These are phyloP conservation scores for Tridacna crocea DNA, from an alignment of 2,888 invertebrate species.

Conservation along the genomic window DNA sequence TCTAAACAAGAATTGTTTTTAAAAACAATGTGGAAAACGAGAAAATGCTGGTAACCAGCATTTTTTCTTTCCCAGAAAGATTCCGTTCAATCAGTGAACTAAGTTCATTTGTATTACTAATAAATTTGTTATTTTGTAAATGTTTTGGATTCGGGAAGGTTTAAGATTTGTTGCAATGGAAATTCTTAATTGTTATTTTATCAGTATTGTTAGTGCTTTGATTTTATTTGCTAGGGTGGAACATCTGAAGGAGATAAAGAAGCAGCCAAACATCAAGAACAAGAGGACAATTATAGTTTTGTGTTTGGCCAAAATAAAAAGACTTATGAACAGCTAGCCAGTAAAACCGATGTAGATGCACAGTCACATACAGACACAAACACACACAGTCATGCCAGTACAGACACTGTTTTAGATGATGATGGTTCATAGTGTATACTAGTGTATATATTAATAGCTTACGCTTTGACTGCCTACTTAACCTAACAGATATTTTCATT, in stretches of 20 bases:
- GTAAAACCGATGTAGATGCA: slow-evolving; percentile 1
- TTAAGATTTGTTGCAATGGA: no score
- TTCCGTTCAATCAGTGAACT: no score
- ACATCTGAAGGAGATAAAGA: slow-evolving; percentile 71
- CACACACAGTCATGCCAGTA: slow-evolving; percentile 4
- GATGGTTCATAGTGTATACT: slow-evolving; percentile 18
- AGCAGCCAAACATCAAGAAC: slow-evolving; percentile 60
- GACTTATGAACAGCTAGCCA: neutral
- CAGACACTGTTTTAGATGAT: slow-evolving; percentile 29
- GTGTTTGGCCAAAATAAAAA: slow-evolving; percentile 65
- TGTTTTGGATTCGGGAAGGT: no score
- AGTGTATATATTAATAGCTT: neutral
- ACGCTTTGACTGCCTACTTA: no score
- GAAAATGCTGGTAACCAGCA: no score
- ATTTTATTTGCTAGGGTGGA: slow-evolving; percentile 65
- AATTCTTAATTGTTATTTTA: no score
- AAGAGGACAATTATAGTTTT: slow-evolving; percentile 74
- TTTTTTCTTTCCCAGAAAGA: no score
- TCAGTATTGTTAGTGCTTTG: neutral
- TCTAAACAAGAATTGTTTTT: no score
- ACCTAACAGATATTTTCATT: no score
- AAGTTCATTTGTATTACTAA: no score
- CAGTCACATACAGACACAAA: slow-evolving; percentile 17
- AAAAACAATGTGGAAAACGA: no score
- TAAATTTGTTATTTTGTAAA: no score